Evolutionary conservation across 1,140 invertebrate species (phyloP).

Genomic region (Cherax quadricarinatus): DNA sequence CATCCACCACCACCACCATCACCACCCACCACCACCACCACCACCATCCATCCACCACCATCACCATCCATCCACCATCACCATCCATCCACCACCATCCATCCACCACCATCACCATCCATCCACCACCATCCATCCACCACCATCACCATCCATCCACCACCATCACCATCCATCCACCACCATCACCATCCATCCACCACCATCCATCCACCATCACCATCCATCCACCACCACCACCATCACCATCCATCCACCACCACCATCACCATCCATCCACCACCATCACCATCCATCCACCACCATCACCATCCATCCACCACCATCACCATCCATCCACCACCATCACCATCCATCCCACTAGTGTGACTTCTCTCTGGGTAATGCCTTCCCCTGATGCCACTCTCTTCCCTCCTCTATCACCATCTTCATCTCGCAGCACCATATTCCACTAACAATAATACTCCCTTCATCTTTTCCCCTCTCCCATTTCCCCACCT

Average conservation of each 20-base stretch:
- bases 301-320: too few species aligned
- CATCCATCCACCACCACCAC: background rate
- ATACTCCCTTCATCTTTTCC: background rate
- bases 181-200: background rate
- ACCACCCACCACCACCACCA: too few species aligned
- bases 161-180: too few species aligned
- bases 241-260: background rate
- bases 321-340: background rate
- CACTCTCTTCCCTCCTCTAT: constrained; percentile 11
- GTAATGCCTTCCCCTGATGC: background rate
- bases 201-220: background rate
- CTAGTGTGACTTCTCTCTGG: background rate
- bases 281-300: background rate
- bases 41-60: background rate
- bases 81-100: background rate
- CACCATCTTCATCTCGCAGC: constrained; percentile 41
- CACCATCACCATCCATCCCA: background rate
- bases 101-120: too few species aligned
- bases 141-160: background rate
- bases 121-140: background rate
- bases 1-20: too few species aligned
- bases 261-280: background rate
- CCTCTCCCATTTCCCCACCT: too few species aligned
- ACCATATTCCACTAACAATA: constrained; percentile 17
- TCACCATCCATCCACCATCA: background rate